Evolutionary conservation across 1,140 invertebrate species (phyloP).

Genomic region (Zaprionus nigranus): DNA sequence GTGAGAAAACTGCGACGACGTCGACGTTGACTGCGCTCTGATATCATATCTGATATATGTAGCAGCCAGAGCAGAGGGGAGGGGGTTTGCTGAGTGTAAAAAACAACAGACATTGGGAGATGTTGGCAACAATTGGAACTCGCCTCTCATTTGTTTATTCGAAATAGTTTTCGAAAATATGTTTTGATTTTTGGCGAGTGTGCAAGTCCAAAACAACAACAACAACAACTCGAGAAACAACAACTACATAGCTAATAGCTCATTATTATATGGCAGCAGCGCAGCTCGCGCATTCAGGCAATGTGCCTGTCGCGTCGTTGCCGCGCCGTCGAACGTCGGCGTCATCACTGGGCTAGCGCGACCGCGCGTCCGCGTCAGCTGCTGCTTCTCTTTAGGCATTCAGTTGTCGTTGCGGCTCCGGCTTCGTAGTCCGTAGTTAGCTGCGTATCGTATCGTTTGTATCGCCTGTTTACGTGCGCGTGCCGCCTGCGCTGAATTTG

Average conservation of each 20-base stretch:
- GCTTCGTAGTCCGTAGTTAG: constrained; percentile 41
- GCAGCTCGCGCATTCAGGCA: constrained; percentile 26
- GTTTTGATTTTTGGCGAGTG: constrained; percentile 49
- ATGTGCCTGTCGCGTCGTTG: constrained; percentile 20
- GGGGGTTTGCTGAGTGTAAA: not conserved
- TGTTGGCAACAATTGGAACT: constrained; percentile 10
- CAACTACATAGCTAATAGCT: constrained; percentile 41
- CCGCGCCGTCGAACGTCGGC: constrained; percentile 13
- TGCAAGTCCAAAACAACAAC: constrained; percentile 13
- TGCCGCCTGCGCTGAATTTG: constrained; percentile 9
- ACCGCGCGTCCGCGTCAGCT: constrained; percentile 25
- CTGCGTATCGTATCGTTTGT: constrained; percentile 23
- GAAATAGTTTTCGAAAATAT: constrained; percentile 33
- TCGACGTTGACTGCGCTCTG: constrained; percentile 39
- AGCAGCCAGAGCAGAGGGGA: not conserved
- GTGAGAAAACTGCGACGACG: constrained; percentile 16
- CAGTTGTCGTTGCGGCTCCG: constrained; percentile 53
- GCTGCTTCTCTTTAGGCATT: constrained; percentile 51
- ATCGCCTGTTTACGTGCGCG: not conserved
- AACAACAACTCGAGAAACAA: not conserved
- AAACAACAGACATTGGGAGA: constrained; percentile 9
- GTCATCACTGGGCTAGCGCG: constrained; percentile 35
- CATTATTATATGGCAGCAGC: constrained; percentile 43
- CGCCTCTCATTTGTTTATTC: constrained; percentile 29
- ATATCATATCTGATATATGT: constrained; percentile 59